Base-by-base conservation (phyloP, 2,797 vertebrate genomes). In the Gadopsis bispinosus region DNA sequence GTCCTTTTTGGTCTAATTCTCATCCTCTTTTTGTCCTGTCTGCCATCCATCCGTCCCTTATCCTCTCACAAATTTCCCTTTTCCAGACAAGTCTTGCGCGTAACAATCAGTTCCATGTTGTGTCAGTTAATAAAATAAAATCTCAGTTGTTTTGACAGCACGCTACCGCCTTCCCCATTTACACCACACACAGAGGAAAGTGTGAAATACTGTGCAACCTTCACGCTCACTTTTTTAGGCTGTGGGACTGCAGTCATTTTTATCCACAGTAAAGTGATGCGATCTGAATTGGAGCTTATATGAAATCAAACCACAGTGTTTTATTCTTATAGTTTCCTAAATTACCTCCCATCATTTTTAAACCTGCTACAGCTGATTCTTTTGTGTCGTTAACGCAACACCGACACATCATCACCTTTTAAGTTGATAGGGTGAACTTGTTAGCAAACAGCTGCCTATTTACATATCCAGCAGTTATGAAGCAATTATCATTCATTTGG, bases 1-100 rank as follows among this genome's bases (percentile, higher is more conserved):
- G 97, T 96, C 50, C 45, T n/a, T 26, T 73, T 35, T 26, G 29
- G 7, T 59, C 22, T 20, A 7, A 41, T 43, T 58, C 8, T 70
- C n/a, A 10, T 33, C 12, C 33, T 20, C 37, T 29, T 53, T 37
- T 37, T 2, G 7, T 22, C 66, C 54, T 4, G 11, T 5, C 51
- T 4, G 8, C 4, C 51, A 22, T 51, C 45, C 13, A 17, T 29
- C 10, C 47, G 65, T 37, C 11, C 31, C 16, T 53, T 16, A 14
- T 65, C 1, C 63, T 5, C 5, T 47, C 43, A 22, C 31, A 51
- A 4, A 29, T 31, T 16, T 48, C 5, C 11, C 17, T 41, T 68
- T 65, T n/a, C n/a, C 37, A 41, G 33, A 56, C 60, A 11, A 5
- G 48, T 48, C 39, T n/a, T 45, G 4, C 13, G 10, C 7, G 2